Base-by-base conservation (phyloP, 2,888 invertebrate genomes). In the Noctua janthina region DNA sequence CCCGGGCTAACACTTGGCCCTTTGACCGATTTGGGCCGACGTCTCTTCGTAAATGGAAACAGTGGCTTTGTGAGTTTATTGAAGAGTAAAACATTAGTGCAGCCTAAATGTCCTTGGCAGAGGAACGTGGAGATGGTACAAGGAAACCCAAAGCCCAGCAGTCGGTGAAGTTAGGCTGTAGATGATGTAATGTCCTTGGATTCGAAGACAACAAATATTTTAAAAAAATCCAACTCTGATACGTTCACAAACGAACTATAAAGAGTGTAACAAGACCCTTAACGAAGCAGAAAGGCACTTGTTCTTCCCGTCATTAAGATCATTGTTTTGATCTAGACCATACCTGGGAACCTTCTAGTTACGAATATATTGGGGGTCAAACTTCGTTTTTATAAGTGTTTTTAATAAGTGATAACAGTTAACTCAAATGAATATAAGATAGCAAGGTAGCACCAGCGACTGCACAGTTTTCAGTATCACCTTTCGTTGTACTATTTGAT, bases 11-110 rank as follows among this genome's bases (percentile, higher is more conserved):
- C 23, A 62, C 39, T 72, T 15, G 17, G 43, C 67, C 39, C 49
- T 84, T 74, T 62, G 80, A 71, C 54, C 46, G 51, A 83, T 74
- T 83, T 76, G 59, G 69, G 29, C 69, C 72, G 67, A 79, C 62
- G 49, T 43, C 66, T 59, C 62, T 39, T 62, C 20, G 46, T 64
- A 74, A 79, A 84, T 83, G 54, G 59, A 79, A 80, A 76, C 69
- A 66, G 68, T 83, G 71, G 39, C 54, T 67, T 74, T 78, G 78
- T 59, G 29, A 71, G 66, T 78, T 78, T 59, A 62, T 74, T 78
- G n/a, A 51, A 11, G 64, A 17, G 29, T 20, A 39, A 46, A 64
- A n/a, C 35, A 66, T 69, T 51, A 73, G 13, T 17, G 17, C 13
- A 59, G 72, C n/a, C 13, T 11, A 15, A 43, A 11, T 54, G 6